Evolutionary conservation across 2,797 vertebrate genomes (phyloP), one percentile per base, ranked within the genome.

Genomic region (Setipinna tenuifilis): DNA sequence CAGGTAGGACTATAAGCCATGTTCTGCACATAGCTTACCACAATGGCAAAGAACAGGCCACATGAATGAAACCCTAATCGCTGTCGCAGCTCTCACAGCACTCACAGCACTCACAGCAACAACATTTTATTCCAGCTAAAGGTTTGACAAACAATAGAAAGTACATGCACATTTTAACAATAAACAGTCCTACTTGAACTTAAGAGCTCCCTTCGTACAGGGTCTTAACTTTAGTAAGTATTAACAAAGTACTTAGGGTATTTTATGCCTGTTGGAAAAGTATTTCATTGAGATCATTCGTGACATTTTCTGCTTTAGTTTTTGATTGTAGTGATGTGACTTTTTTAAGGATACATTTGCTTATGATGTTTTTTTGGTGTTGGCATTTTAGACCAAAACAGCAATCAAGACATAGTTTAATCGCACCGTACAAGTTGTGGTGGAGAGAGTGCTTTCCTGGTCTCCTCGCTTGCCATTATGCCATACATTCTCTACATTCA

Each of bases 401-500:
- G 50, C 50, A 54, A 54, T 54, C 2, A 54, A 54, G 50, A 54
- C 50, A 9, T 54, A 10, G 50, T 54, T 54, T 9, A 54, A 54
- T 54, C 14, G 9, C 50, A 54, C 50, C 50, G 7, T 54, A 7
- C 50, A 54, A 54, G 50, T 54, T 54, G 14, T 9, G 50, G 50
- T 10, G 14, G 50, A 54, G 50, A 54, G 50, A 54, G 50, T 1
- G 50, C 2, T 54, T 54, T 54, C 50, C 17, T 44, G 6, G 16
- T 78, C 19, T 41, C 19, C 5, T 44, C 44, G 31, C 71, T 44
- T 78, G 17, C 71, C 71, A 78, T 44, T 78, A 78, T 7, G 35
- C 41, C 6, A 78, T 78, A 44, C 71, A 78, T 78, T 78, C 71
- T 10, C 71, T 78, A 19, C 71, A 78, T 78, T 78, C 71, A 78